Evolutionary conservation across 2,797 vertebrate genomes (phyloP).

Genomic region (Enteromius trimaculatus): DNA sequence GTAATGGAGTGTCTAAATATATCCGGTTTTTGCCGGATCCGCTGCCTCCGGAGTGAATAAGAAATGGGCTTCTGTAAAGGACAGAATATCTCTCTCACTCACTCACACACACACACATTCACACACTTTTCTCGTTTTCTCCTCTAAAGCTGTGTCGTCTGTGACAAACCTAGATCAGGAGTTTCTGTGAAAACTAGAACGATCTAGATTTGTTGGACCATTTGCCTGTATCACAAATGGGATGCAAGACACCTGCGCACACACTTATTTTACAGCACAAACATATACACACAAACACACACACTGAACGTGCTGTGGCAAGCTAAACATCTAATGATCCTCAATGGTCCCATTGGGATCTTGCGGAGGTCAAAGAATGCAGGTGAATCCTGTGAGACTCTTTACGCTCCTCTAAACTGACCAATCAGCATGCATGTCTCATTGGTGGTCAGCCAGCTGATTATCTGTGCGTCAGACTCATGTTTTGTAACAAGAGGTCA

Average conservation of each 20-base stretch:
- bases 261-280: not conserved
- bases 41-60: constrained; percentile 63
- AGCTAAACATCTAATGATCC: constrained; percentile 57
- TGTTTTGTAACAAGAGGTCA: constrained; percentile 24
- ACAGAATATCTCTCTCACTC: constrained; percentile 44
- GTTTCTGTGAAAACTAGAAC: constrained; percentile 21
- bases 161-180: constrained; percentile 20
- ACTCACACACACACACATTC: not conserved
- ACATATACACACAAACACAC: not conserved
- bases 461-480: not conserved
- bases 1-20: constrained; percentile 67
- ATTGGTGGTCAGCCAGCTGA: constrained; percentile 35
- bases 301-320: constrained; percentile 21
- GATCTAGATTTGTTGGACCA: not conserved
- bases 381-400: constrained; percentile 28
- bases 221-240: constrained; percentile 19
- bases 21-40: constrained; percentile 62
- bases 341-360: constrained; percentile 49
- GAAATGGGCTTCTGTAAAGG: constrained; percentile 64
- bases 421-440: constrained; percentile 41
- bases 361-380: constrained; percentile 66
- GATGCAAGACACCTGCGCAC: constrained; percentile 7
- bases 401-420: constrained; percentile 33
- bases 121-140: constrained; percentile 14
- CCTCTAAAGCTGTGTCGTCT: not conserved